Evolutionary conservation across 1,140 invertebrate genomes (phyloP), one percentile per base, ranked within the genome.

Genomic region (Bathynomus jamesi): DNA sequence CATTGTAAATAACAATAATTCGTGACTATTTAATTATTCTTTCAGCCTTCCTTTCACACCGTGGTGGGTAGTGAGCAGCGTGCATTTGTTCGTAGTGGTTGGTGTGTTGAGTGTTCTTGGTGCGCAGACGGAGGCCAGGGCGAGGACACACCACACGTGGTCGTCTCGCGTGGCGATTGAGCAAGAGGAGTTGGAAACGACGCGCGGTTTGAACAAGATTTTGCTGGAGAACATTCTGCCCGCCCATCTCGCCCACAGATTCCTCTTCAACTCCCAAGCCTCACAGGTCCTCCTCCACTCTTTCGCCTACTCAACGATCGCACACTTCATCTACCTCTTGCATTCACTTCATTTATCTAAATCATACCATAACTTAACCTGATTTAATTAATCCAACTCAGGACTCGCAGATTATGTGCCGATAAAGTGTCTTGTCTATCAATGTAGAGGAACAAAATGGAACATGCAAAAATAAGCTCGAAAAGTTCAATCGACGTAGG

Each of bases 221-320:
- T 86, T 99, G 2, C 82, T 99, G 61, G 94, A 98, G 83, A 99
- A 99, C 78, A 98, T 99, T 79, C 83, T 99, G 28, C 96, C 96
- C 3, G 91, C 91, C 72, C 95, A 98, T 81, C 95, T 99, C 0
- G 95, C 95, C 0, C 89, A 95, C 73, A 92, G 96, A 81, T 99
- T 97, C 82, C 83, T 99, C 11, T 67, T 73, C 3, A 63, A 29
- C 0, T 73, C 72, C 85, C 83, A 85, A 67, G 69, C 3, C 86
- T 85, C 1, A 83, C 72, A 87, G 71, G 85, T 85, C 3, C 40
- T n/a, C n/a, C n/a, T n/a, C n/a, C n/a, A n/a, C n/a, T n/a, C n/a
- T n/a, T n/a, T n/a, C n/a, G n/a, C n/a, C n/a, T n/a, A n/a, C n/a
- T n/a, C n/a, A n/a, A n/a, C n/a, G n/a, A n/a, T n/a, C n/a, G n/a